Conservation (phyloP, 2,888 invertebrate genomes). For the Hermaeophaga mercurialis region DNA sequence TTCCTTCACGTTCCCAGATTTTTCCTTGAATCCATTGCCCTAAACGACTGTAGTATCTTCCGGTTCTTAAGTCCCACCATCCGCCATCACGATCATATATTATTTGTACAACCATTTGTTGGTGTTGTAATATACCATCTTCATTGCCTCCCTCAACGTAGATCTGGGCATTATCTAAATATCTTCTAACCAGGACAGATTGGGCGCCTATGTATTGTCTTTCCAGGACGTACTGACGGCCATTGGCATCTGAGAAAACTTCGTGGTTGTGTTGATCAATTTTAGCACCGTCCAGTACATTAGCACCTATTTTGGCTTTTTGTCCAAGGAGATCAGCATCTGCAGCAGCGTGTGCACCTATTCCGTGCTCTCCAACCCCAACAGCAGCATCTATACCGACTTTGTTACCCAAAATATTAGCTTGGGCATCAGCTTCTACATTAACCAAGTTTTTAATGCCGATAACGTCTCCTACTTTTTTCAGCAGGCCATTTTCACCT, state of each 20-base stretch:
- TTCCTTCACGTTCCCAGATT: too few species aligned
- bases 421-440: constrained; percentile 4
- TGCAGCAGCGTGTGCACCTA: constrained; percentile 1
- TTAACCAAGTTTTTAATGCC: constrained; percentile 11
- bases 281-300: constrained; percentile 2
- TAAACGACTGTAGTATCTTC: background rate
- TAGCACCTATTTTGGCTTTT: background rate
- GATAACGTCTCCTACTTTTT: too few species aligned
- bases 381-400: constrained; percentile 6
- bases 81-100: background rate
- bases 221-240: constrained; percentile 2
- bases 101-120: background rate
- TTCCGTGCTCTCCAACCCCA: constrained; percentile 1
- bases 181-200: background rate
- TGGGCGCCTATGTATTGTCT: background rate
- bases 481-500: too few species aligned
- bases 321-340: constrained; percentile 17
- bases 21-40: background rate
- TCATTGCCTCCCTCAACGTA: background rate
- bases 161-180: constrained; percentile 3
- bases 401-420: constrained; percentile 3
- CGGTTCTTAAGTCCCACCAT: background rate
- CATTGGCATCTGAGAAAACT: background rate
- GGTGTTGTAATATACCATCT: background rate
- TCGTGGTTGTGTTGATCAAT: constrained; percentile 1